A percentile compares a stretch with the other conserved stretches of the same genome.
phyloP scores from a whole-genome alignment of 2,797 vertebrate genomes.

The Scyliorhinus canicula region DNA sequence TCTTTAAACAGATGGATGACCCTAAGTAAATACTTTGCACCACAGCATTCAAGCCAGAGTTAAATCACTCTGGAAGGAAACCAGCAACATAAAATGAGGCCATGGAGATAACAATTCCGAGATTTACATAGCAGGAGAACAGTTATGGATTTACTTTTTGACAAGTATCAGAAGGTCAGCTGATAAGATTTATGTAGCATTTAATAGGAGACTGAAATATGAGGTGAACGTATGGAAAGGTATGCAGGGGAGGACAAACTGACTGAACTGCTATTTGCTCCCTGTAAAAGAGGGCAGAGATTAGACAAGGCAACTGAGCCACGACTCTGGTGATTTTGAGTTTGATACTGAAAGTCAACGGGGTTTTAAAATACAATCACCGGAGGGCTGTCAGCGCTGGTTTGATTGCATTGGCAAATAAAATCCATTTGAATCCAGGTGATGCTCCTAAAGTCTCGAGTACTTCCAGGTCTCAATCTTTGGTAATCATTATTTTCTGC shows the following conservation, averaged over 20 bases:
- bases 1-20: not conserved
- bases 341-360: not conserved
- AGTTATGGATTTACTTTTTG: slow-evolving; percentile 46
- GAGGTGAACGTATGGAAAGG: slow-evolving; percentile 48
- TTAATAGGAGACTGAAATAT: slow-evolving; percentile 52
- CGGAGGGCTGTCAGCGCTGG: not conserved
- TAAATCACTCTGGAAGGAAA: slow-evolving; percentile 21
- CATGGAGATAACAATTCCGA: slow-evolving; percentile 46
- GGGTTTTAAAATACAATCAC: not conserved
- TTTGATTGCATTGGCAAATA: not conserved
- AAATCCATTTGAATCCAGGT: not conserved
- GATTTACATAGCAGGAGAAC: slow-evolving; percentile 47
- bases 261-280: slow-evolving; percentile 21
- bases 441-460: not conserved
- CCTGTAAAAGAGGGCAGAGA: not conserved
- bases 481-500: not conserved
- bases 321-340: not conserved
- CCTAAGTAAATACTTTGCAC: slow-evolving; percentile 48
- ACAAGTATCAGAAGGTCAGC: slow-evolving; percentile 48
- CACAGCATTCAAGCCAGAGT: slow-evolving; percentile 48
- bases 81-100: slow-evolving; percentile 46
- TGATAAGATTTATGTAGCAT: slow-evolving; percentile 50
- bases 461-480: not conserved
- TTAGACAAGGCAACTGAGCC: not conserved
- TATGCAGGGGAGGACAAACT: slow-evolving; percentile 42